Base-by-base conservation (phyloP, 2,888 invertebrate species). In the Dichetophora obliterata region DNA sequence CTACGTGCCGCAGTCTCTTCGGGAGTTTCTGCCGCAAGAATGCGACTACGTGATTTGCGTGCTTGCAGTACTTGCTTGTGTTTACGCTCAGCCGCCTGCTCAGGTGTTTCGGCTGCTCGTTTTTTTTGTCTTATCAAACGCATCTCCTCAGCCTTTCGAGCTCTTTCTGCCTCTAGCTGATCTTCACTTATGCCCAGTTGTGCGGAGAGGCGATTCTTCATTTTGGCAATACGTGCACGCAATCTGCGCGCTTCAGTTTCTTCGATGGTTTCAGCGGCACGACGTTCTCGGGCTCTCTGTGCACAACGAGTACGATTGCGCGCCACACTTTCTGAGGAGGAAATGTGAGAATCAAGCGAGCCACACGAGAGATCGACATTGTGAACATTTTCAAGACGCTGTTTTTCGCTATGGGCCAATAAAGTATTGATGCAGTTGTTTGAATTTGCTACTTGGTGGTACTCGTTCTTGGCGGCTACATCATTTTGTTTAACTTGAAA, bases 161-260 rank as follows among this genome's bases (percentile, higher is more conserved):
- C 59, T 0, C 61, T 73, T 5, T 75, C 50, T 14, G 78, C 77
- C 2, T 43, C 57, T 16, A 82, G 31, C 37, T 81, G 79, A 11
- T 78, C 59, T 0, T 81, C 82, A 65, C 78, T 76, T 4, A 81
- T 78, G n/a, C 65, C 72, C 16, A 83, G 54, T 14, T 81, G 82
- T 11, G 68, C 72, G 50, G 81, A 16, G 61, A 84, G 78, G 24
- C 84, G 83, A 5, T 73, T 31, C 65, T 84, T 84, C 79, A 81
- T 83, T 6, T 78, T 80, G 2, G 68, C 52, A 19, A 84, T 80
- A 14, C 84, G 81, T 43, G 79, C 71, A 0, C 76, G 61, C 79
- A 83, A 81, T 37, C 66, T 75, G 1, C 80, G 78, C 24, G 68
- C 37, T 9, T 81, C 79, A 0, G 75, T 74, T 65, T 81, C 75